Percentiles rank a stretch among this genome's conserved stretches.
Evolutionary conservation across 2,113 vertebrate genomes (phyloP).

Genomic region (Symphodus melops): DNA sequence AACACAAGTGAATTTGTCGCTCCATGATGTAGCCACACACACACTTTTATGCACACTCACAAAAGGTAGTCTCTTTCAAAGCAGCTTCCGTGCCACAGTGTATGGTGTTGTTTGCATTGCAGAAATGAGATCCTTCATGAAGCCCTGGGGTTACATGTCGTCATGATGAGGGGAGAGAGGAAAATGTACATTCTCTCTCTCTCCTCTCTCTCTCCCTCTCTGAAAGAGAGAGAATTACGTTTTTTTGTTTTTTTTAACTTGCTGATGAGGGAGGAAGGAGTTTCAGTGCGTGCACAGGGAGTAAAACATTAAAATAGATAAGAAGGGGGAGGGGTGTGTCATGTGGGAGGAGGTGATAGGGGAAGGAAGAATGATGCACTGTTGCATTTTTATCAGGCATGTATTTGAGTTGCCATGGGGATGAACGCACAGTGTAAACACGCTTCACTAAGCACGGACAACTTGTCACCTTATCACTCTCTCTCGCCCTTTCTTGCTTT

Average conservation of each 20-base stretch:
- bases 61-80: constrained; percentile 34
- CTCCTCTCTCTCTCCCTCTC: too few relatives aligned
- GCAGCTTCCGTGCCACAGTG: constrained; percentile 31
- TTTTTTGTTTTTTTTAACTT: constrained; percentile 4
- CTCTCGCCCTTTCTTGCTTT: constrained; percentile 22
- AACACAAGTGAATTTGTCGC: constrained; percentile 68
- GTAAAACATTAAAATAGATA: constrained; percentile 49
- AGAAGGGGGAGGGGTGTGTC: constrained; percentile 19
- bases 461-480: constrained; percentile 49
- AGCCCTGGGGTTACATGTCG: constrained; percentile 64
- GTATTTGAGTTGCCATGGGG: constrained; percentile 43
- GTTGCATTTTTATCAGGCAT: constrained; percentile 63
- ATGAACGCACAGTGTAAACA: constrained; percentile 45
- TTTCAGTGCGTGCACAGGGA: constrained; percentile 44
- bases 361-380: constrained; percentile 9
- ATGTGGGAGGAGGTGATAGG: constrained; percentile 13
- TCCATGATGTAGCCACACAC: constrained; percentile 47
- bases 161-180: constrained; percentile 36
- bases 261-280: constrained; percentile 34
- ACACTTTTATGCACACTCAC: constrained; percentile 4
- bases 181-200: too few relatives aligned
- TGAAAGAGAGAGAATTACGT: constrained; percentile 14
- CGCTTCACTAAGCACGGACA: constrained; percentile 43
- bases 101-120: constrained; percentile 59
- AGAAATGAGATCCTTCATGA: constrained; percentile 75